phyloP scores from a whole-genome alignment of 1,140 invertebrate species.

The Drosophila chauvacae region DNA sequence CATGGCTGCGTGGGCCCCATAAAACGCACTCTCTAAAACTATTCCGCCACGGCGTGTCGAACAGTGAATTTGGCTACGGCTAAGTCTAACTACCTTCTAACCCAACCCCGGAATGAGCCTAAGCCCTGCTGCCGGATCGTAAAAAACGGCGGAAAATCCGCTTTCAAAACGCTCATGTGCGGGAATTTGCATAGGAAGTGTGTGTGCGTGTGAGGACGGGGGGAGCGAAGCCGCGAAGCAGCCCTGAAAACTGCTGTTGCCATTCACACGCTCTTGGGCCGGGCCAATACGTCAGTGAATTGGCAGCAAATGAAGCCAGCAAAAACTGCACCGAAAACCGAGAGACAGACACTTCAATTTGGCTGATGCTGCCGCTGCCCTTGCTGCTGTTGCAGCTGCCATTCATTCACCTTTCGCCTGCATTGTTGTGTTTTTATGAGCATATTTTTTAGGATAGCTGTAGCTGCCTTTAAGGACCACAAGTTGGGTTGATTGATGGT shows the following conservation, averaged over 20 bases:
- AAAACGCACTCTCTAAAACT: conserved; percentile 80
- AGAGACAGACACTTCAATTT: conserved; percentile 77
- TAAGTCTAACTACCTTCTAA: background rate
- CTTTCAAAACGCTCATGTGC: conserved; percentile 68
- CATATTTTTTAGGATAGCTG: background rate
- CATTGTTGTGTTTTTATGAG: conserved; percentile 2
- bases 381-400: background rate
- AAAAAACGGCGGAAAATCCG: conserved; percentile 72
- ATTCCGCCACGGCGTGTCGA: conserved; percentile 70
- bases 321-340: conserved; percentile 22
- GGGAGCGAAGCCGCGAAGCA: conserved; percentile 5
- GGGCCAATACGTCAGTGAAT: conserved; percentile 76
- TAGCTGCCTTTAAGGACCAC: background rate
- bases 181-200: conserved; percentile 69
- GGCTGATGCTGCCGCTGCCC: conserved; percentile 24
- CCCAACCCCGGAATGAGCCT: background rate
- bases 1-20: conserved; percentile 38
- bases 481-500: background rate
- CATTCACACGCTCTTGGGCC: conserved; percentile 69
- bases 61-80: conserved; percentile 61
- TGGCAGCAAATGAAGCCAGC: conserved; percentile 16
- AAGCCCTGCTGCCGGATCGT: conserved; percentile 43
- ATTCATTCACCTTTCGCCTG: conserved; percentile 10
- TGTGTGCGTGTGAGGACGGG: conserved; percentile 4
- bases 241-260: conserved; percentile 45